Evolutionary conservation across 1,140 invertebrate species (phyloP).

Genomic region (Lepidostoma basale): DNA sequence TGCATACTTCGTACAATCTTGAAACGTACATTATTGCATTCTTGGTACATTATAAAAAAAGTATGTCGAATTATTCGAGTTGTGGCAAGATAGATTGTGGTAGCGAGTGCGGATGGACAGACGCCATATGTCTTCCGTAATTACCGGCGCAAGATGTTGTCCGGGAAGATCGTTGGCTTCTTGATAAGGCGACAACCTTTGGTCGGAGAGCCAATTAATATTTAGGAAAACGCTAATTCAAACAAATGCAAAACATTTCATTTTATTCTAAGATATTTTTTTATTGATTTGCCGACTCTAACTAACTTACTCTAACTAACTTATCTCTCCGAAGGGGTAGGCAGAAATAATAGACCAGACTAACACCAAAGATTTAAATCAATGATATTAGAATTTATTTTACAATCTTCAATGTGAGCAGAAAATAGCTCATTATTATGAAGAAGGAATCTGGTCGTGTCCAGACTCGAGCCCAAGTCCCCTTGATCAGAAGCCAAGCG

Average conservation of each 20-base stretch:
- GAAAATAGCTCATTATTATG: too few species aligned
- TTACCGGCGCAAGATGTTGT: slow-evolving; percentile 9
- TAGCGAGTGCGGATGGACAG: neutral
- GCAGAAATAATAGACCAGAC: neutral
- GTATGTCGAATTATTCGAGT: too few species aligned
- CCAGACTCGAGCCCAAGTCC: too few species aligned
- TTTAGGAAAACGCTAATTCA: too few species aligned
- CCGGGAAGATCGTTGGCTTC: slow-evolving; percentile 4
- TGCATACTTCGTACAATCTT: too few species aligned
- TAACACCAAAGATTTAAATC: neutral
- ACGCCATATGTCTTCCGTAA: slow-evolving; percentile 2
- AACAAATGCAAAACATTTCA: too few species aligned
- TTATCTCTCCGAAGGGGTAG: neutral
- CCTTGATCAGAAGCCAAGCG: too few species aligned
- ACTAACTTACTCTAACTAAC: neutral
- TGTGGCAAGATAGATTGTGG: slow-evolving; percentile 9
- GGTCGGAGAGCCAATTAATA: neutral
- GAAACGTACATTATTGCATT: too few species aligned
- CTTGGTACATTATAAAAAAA: too few species aligned
- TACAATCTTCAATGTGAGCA: too few species aligned
- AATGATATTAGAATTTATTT: too few species aligned
- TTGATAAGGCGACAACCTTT: neutral
- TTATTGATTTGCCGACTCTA: neutral
- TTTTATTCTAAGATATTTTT: neutral
- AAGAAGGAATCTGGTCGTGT: too few species aligned